These are phyloP conservation scores for Heliconius nattereri DNA, from an alignment of 1,140 invertebrate species.

Conservation along the genomic window DNA sequence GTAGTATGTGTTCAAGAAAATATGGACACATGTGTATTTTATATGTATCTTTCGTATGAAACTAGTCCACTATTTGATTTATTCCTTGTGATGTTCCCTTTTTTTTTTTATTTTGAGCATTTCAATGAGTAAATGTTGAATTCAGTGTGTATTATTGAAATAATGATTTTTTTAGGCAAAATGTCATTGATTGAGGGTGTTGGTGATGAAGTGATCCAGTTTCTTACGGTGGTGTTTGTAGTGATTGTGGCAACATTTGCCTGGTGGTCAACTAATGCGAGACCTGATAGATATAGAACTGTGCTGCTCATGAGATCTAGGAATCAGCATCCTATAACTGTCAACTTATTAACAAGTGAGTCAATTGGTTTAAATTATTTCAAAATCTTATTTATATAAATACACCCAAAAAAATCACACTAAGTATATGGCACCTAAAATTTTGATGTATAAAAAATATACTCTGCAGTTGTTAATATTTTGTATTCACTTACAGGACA, in stretches of 20 bases:
- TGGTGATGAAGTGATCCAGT: slow-evolving; percentile 89
- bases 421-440: background rate
- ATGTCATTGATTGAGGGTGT: slow-evolving; percentile 89
- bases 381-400: background rate
- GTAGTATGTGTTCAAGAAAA: background rate
- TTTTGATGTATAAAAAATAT: background rate
- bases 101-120: background rate
- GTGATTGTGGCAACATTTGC: slow-evolving; percentile 85
- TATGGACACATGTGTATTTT: background rate
- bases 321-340: slow-evolving; percentile 60
- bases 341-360: slow-evolving; percentile 67
- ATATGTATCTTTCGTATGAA: background rate
- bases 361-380: slow-evolving; percentile 19
- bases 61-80: background rate
- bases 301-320: slow-evolving; percentile 78
- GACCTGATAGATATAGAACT: slow-evolving; percentile 76
- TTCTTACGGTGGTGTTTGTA: slow-evolving; percentile 84
- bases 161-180: slow-evolving; percentile 41
- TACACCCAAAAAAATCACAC: background rate
- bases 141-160: background rate
- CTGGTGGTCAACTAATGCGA: slow-evolving; percentile 86
- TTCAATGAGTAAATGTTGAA: background rate
- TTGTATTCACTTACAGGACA: slow-evolving; percentile 39
- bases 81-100: background rate
- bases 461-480: background rate